Evolutionary conservation across 2,113 vertebrate species (phyloP).

Genomic region (Neogobius melanostomus): DNA sequence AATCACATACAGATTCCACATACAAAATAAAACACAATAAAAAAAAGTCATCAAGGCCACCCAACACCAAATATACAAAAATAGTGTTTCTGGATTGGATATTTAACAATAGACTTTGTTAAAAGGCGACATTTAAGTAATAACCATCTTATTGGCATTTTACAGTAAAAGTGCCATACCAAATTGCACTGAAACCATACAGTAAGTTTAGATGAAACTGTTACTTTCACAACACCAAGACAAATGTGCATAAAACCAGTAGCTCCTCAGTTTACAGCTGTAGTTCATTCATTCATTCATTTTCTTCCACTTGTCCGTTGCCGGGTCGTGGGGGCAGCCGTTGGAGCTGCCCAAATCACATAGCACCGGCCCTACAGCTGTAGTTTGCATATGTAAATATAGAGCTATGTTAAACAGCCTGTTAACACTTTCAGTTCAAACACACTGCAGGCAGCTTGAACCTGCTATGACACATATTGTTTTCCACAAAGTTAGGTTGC

Average conservation of each 20-base stretch:
- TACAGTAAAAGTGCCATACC: conserved; percentile 21
- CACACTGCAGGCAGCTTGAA: neutral
- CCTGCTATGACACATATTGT: neutral
- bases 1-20: conserved; percentile 15
- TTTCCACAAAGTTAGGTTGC: neutral
- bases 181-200: conserved; percentile 44
- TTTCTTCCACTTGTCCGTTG: too few relatives aligned
- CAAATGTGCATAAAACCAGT: conserved; percentile 1
- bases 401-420: neutral
- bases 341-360: too few relatives aligned
- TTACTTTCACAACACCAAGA: conserved; percentile 1
- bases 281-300: too few relatives aligned
- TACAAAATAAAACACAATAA: conserved; percentile 20
- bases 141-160: conserved; percentile 10
- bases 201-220: conserved; percentile 11
- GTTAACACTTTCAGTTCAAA: conserved; percentile 7
- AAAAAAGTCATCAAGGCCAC: conserved; percentile 11
- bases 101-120: conserved; percentile 16
- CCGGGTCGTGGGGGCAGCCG: too few relatives aligned
- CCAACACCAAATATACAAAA: conserved; percentile 54
- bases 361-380: too few relatives aligned
- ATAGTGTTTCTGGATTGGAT: conserved; percentile 36
- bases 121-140: conserved; percentile 2
- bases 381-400: conserved; percentile 40
- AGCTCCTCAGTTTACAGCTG: neutral